phyloP scores from a whole-genome alignment of 1,140 invertebrate species.

The Aphaenogaster floridana region DNA sequence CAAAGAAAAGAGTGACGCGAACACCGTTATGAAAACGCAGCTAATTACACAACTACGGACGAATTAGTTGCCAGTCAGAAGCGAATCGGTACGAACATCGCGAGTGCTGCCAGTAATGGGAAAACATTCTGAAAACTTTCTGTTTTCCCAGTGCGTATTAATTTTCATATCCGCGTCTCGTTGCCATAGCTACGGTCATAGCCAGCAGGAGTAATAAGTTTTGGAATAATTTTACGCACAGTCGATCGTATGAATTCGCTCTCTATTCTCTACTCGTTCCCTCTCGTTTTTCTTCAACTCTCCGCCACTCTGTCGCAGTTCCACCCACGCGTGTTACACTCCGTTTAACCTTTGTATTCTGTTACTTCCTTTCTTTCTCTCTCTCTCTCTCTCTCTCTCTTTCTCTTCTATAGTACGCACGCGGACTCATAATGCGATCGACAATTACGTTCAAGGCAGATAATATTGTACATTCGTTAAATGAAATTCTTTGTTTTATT shows the following conservation, averaged over 20 bases:
- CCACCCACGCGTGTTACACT: conserved; percentile 49
- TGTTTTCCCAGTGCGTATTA: conserved; percentile 71
- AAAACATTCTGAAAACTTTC: conserved; percentile 72
- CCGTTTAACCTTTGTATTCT: conserved; percentile 61
- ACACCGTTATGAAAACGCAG: conserved; percentile 45
- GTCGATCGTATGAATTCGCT: conserved; percentile 75
- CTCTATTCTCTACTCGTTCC: conserved; percentile 47
- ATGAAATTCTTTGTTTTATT: conserved; percentile 18
- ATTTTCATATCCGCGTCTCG: conserved; percentile 71
- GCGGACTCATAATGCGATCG: conserved; percentile 20
- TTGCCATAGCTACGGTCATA: conserved; percentile 64
- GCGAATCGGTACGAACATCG: conserved; percentile 51
- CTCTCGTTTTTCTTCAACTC: conserved; percentile 62
- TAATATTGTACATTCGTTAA: conserved; percentile 11
- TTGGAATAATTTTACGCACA: conserved; percentile 78
- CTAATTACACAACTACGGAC: conserved; percentile 49
- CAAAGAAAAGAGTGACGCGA: conserved; percentile 27
- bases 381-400: not conserved
- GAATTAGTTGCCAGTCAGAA: conserved; percentile 59
- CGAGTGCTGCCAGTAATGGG: conserved; percentile 61
- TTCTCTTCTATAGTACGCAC: not conserved
- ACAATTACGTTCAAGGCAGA: conserved; percentile 19
- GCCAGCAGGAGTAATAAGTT: conserved; percentile 75
- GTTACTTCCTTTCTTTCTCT: not conserved
- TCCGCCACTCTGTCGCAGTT: conserved; percentile 43